A percentile compares a stretch with the other conserved stretches of the same genome.
phyloP scores from a whole-genome alignment of 1,140 invertebrate genomes.

The Drosophila albomicans region DNA sequence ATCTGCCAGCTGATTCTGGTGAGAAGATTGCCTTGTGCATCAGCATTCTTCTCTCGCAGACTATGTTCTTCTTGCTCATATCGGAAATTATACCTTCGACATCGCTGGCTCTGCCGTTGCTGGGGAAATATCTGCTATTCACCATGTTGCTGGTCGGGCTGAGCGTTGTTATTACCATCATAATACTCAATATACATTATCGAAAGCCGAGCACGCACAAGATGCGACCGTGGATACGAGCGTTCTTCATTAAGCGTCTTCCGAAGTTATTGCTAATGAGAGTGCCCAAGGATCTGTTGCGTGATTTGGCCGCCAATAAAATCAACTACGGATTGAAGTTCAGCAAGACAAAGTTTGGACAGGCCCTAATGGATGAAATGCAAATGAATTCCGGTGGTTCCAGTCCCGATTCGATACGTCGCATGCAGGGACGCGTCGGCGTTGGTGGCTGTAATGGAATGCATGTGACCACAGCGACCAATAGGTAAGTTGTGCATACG shows the following conservation, averaged over 20 bases:
- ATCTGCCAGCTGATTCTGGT: constrained; percentile 98
- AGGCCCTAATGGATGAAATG: constrained; percentile 88
- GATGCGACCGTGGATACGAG: constrained; percentile 96
- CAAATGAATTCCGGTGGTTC: constrained; percentile 90
- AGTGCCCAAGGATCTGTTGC: constrained; percentile 92
- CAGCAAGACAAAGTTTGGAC: constrained; percentile 88
- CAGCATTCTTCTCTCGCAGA: constrained; percentile 98
- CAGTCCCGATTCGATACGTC: constrained; percentile 90
- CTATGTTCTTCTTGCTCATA: constrained; percentile 99
- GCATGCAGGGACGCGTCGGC: constrained; percentile 87
- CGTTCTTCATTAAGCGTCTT: constrained; percentile 94
- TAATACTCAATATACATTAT: constrained; percentile 99
- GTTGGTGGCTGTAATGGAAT: constrained; percentile 92
- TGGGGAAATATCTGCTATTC: constrained; percentile 99
- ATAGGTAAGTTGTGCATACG: constrained; percentile 85
- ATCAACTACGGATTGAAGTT: constrained; percentile 88
- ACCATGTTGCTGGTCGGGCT: constrained; percentile 99
- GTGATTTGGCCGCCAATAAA: constrained; percentile 92
- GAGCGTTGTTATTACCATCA: constrained; percentile 98
- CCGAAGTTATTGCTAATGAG: constrained; percentile 94
- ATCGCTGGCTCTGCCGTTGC: constrained; percentile 96
- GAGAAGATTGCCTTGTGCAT: constrained; percentile 99
- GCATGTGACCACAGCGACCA: constrained; percentile 90
- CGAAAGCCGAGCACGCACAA: constrained; percentile 99
- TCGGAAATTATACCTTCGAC: constrained; percentile 99